Base-by-base conservation (phyloP, 2,888 invertebrate genomes). In the Chymomyza caudatula region DNA sequence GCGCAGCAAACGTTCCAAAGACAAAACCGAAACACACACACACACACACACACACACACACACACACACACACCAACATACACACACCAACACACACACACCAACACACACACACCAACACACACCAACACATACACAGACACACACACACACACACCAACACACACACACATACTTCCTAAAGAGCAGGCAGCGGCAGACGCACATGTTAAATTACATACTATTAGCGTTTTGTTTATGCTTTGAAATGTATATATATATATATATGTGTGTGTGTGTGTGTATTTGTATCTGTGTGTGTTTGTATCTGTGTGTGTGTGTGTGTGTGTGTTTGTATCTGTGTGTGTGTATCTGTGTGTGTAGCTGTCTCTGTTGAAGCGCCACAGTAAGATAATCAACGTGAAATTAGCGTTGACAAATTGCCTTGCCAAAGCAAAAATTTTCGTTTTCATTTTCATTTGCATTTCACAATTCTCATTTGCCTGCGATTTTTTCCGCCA, bases 351-450 rank as follows among this genome's bases (percentile, higher is more conserved):
- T 58, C 62, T 53, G 42, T 43, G 47, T 56, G 64, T 65, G 44
- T 56, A 49, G 2, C 37, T 47, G 29, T 37, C 29, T 37, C 11
- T 11, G 44, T 44, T n/a, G 22, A 51, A 29, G 19, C 11, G 60
- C 37, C 37, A 42, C 29, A 37, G 19, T 60, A 63, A 65, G 79
- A 82, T 85, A 85, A 86, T 82, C 80, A 82, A 77, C 73, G 66
- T 69, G 75, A 82, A 86, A 82, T 82, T 86, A 82, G 73, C 75
- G 72, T 72, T 70, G 71, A 82, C 83, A 86, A 86, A 86, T 86
- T 72, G 82, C 73, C 71, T 70, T 61, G 63, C 44, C 19, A 69
- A 71, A 71, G 59, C 63, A 56, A 69, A 63, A 63, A 63, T 61
- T 53, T 66, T 59, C 37, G 23, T 56, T 57, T 52, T 37, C 54